Evolutionary conservation across 2,888 invertebrate genomes (phyloP).

Genomic region (Bibio marci): DNA sequence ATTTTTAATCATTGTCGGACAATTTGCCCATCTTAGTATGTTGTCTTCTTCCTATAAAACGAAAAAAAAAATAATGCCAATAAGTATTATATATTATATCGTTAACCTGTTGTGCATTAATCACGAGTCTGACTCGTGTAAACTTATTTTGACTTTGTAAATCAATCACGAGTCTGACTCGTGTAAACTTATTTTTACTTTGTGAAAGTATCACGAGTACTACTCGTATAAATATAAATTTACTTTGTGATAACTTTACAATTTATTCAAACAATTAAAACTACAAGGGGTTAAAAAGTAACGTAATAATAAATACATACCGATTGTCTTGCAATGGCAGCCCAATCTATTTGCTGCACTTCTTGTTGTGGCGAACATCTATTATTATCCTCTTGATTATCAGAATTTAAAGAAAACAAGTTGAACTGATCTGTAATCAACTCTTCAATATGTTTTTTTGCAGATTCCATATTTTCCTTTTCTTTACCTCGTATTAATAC

Average conservation of each 20-base stretch:
- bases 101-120: too few relatives aligned
- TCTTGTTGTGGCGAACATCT: neutral
- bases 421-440: conserved; percentile 14
- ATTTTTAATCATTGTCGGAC: conserved; percentile 54
- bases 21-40: conserved; percentile 41
- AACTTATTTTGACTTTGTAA: too few relatives aligned
- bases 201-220: too few relatives aligned
- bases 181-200: too few relatives aligned
- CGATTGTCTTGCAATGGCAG: conserved; percentile 32
- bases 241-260: too few relatives aligned
- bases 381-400: neutral
- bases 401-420: neutral
- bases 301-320: conserved; percentile 21
- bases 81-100: neutral
- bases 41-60: conserved; percentile 33
- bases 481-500: conserved; percentile 25
- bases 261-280: too few relatives aligned
- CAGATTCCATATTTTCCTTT: conserved; percentile 19
- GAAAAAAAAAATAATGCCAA: conserved; percentile 2
- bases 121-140: too few relatives aligned
- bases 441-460: conserved; percentile 27
- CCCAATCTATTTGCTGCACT: conserved; percentile 39
- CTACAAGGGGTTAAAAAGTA: too few relatives aligned
- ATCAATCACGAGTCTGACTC: too few relatives aligned
- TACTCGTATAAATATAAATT: too few relatives aligned